Conservation (phyloP, 2,888 invertebrate genomes). For the Trachelus troglodyta region DNA sequence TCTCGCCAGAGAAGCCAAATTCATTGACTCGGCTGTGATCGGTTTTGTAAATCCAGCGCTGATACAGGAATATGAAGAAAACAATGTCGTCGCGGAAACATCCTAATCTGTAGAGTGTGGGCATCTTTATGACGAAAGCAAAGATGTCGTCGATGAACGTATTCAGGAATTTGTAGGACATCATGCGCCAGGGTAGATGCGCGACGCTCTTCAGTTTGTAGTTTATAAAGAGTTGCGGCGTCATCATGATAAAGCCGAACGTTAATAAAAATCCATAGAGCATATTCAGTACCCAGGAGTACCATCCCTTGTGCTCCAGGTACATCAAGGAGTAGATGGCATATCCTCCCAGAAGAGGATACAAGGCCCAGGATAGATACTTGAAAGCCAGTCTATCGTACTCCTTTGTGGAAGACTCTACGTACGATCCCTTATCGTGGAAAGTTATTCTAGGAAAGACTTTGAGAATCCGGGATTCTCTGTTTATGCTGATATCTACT, state of each 20-base stretch:
- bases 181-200: slow-evolving; percentile 99
- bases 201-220: slow-evolving; percentile 99
- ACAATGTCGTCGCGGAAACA: slow-evolving; percentile 99
- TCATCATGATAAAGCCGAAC: slow-evolving; percentile 99
- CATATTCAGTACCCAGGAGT: slow-evolving; percentile 96
- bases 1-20: slow-evolving; percentile 97
- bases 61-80: slow-evolving; percentile 98
- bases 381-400: slow-evolving; percentile 97
- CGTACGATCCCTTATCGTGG: slow-evolving; percentile 96
- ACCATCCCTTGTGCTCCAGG: slow-evolving; percentile 99
- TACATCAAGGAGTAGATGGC: slow-evolving; percentile 95
- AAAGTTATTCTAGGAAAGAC: slow-evolving; percentile 83
- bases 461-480: slow-evolving; percentile 80
- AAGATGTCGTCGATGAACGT: slow-evolving; percentile 99
- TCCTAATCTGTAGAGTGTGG: slow-evolving; percentile 96
- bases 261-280: slow-evolving; percentile 97
- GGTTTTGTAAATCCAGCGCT: slow-evolving; percentile 98
- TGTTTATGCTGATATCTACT: slow-evolving; percentile 83
- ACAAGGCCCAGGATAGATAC: slow-evolving; percentile 96
- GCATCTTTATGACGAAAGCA: slow-evolving; percentile 99
- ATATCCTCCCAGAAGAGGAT: slow-evolving; percentile 93
- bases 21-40: slow-evolving; percentile 96
- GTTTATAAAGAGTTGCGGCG: slow-evolving; percentile 99
- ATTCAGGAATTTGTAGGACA: slow-evolving; percentile 99
- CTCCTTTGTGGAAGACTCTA: slow-evolving; percentile 90